Conservation (phyloP, 2,888 invertebrate species). For the Rugalucina vietnamica region DNA sequence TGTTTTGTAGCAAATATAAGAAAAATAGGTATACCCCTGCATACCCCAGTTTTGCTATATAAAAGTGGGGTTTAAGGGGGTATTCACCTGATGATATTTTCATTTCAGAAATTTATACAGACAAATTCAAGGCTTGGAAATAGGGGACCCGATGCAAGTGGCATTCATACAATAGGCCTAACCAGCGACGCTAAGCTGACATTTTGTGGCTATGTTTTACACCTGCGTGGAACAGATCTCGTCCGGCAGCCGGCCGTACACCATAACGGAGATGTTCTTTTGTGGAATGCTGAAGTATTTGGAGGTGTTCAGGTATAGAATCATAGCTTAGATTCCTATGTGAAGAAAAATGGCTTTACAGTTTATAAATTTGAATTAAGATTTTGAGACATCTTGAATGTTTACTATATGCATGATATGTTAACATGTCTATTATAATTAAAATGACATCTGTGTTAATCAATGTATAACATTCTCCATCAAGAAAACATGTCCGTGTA, state of each 20-base stretch:
- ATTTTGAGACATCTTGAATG: too few relatives aligned
- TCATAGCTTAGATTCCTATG: neutral
- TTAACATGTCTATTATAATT: too few relatives aligned
- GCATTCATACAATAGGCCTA: neutral
- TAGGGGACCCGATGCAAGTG: conserved; percentile 62
- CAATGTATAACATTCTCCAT: too few relatives aligned
- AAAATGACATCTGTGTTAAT: too few relatives aligned
- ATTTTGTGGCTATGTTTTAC: conserved; percentile 87
- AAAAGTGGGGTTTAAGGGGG: too few relatives aligned
- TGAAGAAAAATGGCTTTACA: too few relatives aligned
- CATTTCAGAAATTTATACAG: conserved; percentile 20
- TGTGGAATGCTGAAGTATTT: conserved; percentile 97
- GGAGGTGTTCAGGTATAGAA: conserved; percentile 85
- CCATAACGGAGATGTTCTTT: conserved; percentile 87
- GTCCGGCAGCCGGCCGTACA: conserved; percentile 89
- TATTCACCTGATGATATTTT: too few relatives aligned
- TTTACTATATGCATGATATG: too few relatives aligned
- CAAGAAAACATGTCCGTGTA: too few relatives aligned
- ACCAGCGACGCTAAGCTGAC: conserved; percentile 17
- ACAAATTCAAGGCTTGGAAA: conserved; percentile 41
- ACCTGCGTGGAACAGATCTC: conserved; percentile 91
- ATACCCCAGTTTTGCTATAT: too few relatives aligned
- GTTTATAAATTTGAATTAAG: too few relatives aligned
- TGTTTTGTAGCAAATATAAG: neutral
- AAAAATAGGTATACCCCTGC: neutral